A percentile compares a stretch with the other conserved stretches of the same genome.
Conservation (phyloP, 2,797 vertebrate species). For the Ceyx erithaca region DNA sequence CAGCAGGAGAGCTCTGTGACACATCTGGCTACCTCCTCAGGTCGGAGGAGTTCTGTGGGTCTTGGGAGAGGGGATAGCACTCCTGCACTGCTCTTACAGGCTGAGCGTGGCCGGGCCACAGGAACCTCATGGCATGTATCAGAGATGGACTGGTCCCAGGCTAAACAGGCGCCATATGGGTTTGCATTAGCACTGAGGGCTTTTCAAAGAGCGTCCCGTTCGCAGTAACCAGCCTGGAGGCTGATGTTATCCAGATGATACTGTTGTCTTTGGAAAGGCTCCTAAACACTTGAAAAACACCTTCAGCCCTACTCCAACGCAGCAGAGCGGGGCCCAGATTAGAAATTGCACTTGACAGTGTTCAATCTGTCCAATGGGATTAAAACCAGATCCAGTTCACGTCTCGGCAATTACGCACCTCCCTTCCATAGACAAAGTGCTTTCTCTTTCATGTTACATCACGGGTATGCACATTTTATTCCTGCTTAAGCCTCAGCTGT, state of each 20-base stretch:
- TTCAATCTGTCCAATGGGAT: conserved; percentile 42
- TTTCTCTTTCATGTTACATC: conserved; percentile 58
- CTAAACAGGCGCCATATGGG: conserved; percentile 56
- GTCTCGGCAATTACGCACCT: conserved; percentile 64
- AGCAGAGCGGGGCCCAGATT: conserved; percentile 14
- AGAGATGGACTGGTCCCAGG: conserved; percentile 49
- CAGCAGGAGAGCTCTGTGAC: neutral
- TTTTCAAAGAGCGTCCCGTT: conserved; percentile 56
- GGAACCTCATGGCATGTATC: conserved; percentile 48
- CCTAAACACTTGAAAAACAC: conserved; percentile 71
- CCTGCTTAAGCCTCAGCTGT: conserved; percentile 4
- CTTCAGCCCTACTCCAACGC: conserved; percentile 34
- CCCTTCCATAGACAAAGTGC: conserved; percentile 1
- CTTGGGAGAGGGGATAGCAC: neutral
- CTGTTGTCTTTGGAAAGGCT: conserved; percentile 67
- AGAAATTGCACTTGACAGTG: conserved; percentile 46
- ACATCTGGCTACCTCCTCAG: neutral
- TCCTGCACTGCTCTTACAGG: neutral
- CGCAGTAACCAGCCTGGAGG: conserved; percentile 57
- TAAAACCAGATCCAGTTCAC: conserved; percentile 49
- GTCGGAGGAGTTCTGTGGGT: neutral
- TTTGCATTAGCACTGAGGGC: conserved; percentile 60
- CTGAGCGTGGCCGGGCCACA: neutral
- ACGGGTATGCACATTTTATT: neutral
- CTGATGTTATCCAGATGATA: conserved; percentile 70